phyloP scores from a whole-genome alignment of 2,797 vertebrate species.

The Heteromormyrus szaboi region DNA sequence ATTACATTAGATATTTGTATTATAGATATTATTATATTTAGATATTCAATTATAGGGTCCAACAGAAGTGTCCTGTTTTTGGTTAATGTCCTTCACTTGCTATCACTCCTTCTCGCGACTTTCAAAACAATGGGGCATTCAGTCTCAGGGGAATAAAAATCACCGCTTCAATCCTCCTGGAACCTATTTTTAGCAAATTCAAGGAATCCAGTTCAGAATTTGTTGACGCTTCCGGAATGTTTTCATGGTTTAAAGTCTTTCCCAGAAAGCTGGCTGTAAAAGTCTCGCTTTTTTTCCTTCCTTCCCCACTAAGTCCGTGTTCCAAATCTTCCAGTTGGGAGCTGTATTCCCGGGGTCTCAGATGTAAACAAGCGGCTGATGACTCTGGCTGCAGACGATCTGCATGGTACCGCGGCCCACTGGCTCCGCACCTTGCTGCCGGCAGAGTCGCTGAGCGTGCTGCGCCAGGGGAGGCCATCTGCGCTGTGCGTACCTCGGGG shows the following conservation, averaged over 20 bases:
- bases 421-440: not conserved
- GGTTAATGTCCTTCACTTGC: not conserved
- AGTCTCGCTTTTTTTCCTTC: not conserved
- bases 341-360: not conserved
- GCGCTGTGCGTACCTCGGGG: not conserved
- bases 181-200: not conserved
- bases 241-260: not conserved
- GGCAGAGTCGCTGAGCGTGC: not conserved
- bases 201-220: not conserved
- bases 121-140: not conserved
- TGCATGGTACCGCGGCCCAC: not conserved
- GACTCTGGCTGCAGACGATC: constrained; percentile 14
- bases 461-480: not conserved
- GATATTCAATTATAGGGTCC: not conserved
- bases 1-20: not conserved
- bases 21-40: not conserved
- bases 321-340: not conserved
- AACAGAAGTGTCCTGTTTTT: not conserved
- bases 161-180: not conserved
- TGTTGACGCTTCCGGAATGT: not conserved
- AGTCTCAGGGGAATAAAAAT: not conserved
- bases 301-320: not conserved
- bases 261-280: not conserved
- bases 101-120: not conserved
- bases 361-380: not conserved